Evolutionary conservation across 2,797 vertebrate species (phyloP).

Genomic region (Rhinella marina): DNA sequence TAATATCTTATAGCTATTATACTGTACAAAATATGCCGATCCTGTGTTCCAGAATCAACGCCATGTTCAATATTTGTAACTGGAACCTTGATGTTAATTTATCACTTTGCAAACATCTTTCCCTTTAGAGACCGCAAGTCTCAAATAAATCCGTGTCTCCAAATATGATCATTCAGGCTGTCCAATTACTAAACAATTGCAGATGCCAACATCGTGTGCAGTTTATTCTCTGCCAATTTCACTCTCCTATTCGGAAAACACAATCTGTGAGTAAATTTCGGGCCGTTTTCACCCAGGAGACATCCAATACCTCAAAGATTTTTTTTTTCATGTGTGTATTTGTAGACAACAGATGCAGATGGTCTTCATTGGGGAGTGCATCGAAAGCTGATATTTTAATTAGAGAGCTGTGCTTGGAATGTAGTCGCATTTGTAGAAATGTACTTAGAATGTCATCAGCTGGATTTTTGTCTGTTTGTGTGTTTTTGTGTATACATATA

Average conservation of each 20-base stretch:
- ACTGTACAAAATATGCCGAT: not conserved
- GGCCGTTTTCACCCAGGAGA: constrained; percentile 40
- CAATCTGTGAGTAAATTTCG: constrained; percentile 58
- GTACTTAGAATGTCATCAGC: no score
- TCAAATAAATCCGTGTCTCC: constrained; percentile 26
- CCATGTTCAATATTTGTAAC: not conserved
- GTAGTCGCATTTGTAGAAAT: not conserved
- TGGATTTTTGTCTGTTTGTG: no score
- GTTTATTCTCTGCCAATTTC: constrained; percentile 37
- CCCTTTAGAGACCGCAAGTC: not conserved
- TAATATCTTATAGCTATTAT: no score
- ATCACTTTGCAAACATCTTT: constrained; percentile 2
- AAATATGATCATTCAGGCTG: constrained; percentile 42
- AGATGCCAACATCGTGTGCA: constrained; percentile 51
- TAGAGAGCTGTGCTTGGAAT: not conserved
- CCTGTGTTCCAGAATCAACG: not conserved
- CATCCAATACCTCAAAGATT: constrained; percentile 4
- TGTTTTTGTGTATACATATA: no score
- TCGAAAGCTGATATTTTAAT: not conserved
- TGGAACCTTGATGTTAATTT: not conserved
- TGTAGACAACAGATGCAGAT: constrained; percentile 44
- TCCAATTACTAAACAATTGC: constrained; percentile 48
- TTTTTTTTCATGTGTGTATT: constrained; percentile 11
- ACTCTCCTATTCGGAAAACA: constrained; percentile 43
- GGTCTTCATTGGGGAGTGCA: constrained; percentile 11